Percentiles rank a stretch among this genome's conserved stretches.
phyloP scores from a whole-genome alignment of 2,797 vertebrate genomes.

The Spinibarbus caldwelli region DNA sequence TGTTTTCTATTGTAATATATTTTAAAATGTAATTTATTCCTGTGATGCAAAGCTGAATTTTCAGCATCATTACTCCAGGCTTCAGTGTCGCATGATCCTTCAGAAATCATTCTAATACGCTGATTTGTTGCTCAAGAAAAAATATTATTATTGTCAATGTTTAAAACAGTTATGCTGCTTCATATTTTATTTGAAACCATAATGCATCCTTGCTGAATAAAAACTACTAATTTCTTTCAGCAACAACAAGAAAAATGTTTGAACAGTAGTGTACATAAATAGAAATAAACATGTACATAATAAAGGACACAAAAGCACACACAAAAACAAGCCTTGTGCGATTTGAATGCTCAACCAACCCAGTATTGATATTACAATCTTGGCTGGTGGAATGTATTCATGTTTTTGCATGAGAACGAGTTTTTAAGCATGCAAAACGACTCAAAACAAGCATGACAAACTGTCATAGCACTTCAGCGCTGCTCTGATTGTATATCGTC shows the following conservation, averaged over 20 bases:
- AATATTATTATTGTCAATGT: not conserved
- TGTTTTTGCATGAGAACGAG: conserved; percentile 10
- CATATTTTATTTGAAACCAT: too few species aligned
- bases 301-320: not conserved
- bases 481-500: not conserved
- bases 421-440: not conserved
- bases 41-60: not conserved
- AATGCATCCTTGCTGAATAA: not conserved
- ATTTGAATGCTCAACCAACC: not conserved
- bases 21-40: not conserved
- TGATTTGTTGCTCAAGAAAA: not conserved
- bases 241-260: not conserved
- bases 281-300: not conserved
- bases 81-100: not conserved
- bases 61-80: not conserved
- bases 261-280: not conserved
- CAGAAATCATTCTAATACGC: not conserved
- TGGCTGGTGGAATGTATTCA: not conserved
- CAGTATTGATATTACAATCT: not conserved
- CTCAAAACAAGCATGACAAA: conserved; percentile 5
- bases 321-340: not conserved
- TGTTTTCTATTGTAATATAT: not conserved
- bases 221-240: not conserved
- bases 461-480: not conserved
- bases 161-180: not conserved